Base-by-base conservation (phyloP, 2,888 invertebrate species). In the Hydraecia micacea region DNA sequence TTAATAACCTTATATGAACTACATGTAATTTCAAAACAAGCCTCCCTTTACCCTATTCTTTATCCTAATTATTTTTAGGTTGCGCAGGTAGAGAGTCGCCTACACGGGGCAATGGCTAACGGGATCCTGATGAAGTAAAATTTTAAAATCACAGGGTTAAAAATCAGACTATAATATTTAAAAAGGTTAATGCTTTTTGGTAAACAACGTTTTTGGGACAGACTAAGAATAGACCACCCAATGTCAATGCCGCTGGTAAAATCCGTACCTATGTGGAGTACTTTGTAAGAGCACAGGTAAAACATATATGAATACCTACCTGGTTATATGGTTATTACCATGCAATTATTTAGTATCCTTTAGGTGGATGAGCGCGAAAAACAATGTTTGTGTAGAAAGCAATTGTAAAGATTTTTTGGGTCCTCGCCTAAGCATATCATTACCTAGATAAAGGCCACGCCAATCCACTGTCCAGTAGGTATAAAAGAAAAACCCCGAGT, bases 181-280 rank as follows among this genome's bases (percentile, higher is more conserved):
- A 9, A 83, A 78, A 81, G 83, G 83, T 72, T 72, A 69, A 81
- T 78, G 68, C 55, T 71, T 66, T 81, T 62, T 32, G 77, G 52
- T 67, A 55, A 81, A 42, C 58, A 60, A 32, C n/a, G 55, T 46
- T 68, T 68, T 63, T 58, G 49, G 58, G 39, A 18, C 25, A 39
- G 25, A 32, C 65, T 52, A 67, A 81, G 52, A 66, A 60, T 77
- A 80, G 76, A 46, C 55, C 1, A 36, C 28, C 55, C 73, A 80
- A 73, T 80, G 73, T 80, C 80, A 73, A 73, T 73, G 73, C 73
- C 63, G 6, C 11, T 36, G 46, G 2, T 21, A 15, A 55, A 78
- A 58, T 36, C 13, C 9, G 7, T 39, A 42, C 9, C 8, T 18
- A 8, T 49, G 28, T 62, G 32, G 21, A 52, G 21, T 42, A 46